These are phyloP conservation scores for Pseudococcus viburni DNA, from an alignment of 2,888 invertebrate species.

Conservation along the genomic window DNA sequence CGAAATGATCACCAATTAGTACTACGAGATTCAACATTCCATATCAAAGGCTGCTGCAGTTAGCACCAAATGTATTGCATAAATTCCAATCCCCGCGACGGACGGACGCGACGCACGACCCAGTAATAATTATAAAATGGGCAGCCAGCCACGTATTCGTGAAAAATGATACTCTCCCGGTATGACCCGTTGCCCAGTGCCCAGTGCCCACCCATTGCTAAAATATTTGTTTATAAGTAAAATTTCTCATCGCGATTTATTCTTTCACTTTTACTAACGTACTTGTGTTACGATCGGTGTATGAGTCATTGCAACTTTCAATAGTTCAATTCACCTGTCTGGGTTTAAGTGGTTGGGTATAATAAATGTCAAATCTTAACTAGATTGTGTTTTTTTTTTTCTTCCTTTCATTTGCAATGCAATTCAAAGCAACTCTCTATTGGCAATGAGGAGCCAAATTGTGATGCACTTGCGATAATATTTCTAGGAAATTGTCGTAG, in stretches of 20 bases:
- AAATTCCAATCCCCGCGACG: background rate
- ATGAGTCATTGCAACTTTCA: constrained; percentile 7
- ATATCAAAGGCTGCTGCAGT: constrained; percentile 23
- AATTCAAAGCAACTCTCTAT: background rate
- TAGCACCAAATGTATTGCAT: constrained; percentile 6
- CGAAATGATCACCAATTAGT: constrained; percentile 43
- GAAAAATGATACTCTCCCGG: constrained; percentile 18
- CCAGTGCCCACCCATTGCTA: background rate
- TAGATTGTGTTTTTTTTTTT: background rate
- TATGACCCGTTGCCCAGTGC: background rate
- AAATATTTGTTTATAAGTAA: constrained; percentile 12
- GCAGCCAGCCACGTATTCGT: constrained; percentile 8
- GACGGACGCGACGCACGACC: background rate
- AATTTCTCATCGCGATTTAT: background rate
- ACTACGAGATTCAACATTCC: constrained; percentile 12
- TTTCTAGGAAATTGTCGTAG: constrained; percentile 1
- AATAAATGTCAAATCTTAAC: constrained; percentile 26
- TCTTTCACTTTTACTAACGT: constrained; percentile 1
- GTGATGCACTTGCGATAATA: background rate
- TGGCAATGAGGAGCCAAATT: background rate
- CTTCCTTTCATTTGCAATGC: background rate
- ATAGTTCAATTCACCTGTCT: constrained; percentile 1
- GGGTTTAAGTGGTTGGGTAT: background rate
- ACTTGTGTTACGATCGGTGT: background rate
- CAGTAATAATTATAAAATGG: constrained; percentile 51